These are phyloP conservation scores for Conchocele bisecta DNA, from an alignment of 2,888 invertebrate genomes.

Conservation along the genomic window DNA sequence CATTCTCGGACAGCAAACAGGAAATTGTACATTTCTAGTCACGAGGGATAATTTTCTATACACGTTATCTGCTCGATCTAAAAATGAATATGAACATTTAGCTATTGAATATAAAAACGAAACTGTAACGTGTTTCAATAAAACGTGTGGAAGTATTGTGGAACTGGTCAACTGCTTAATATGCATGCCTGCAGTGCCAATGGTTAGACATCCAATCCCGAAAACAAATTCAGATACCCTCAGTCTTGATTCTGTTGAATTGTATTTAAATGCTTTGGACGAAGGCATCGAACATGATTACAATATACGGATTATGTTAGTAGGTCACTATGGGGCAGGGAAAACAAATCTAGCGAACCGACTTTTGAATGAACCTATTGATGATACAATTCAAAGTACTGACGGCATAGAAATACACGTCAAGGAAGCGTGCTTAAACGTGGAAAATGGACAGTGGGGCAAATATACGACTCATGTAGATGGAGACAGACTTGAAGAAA, in stretches of 20 bases:
- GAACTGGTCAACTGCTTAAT: background rate
- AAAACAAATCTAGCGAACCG: slow-evolving; percentile 9
- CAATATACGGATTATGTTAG: slow-evolving; percentile 12
- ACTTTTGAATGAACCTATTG: background rate
- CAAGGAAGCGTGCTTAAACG: background rate
- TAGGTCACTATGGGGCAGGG: slow-evolving; percentile 15
- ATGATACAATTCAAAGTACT: background rate
- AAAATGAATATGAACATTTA: no score
- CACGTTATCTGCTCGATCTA: no score
- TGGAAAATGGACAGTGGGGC: background rate
- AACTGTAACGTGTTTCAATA: background rate
- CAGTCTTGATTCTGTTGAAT: background rate
- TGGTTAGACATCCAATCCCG: background rate
- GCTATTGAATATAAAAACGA: slow-evolving; percentile 1
- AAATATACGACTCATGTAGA: background rate
- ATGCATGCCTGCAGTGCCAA: background rate
- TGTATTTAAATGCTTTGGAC: background rate
- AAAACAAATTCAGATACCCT: background rate
- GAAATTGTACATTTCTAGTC: no score
- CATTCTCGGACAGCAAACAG: no score
- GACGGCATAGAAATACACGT: background rate
- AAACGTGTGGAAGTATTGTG: background rate
- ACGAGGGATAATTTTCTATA: no score
- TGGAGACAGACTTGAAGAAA: background rate
- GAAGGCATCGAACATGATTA: slow-evolving; percentile 11